Percentiles rank a stretch among this genome's conserved stretches.
These are phyloP conservation scores for Emys orbicularis DNA, from an alignment of 2,797 vertebrate genomes.

Conservation along the genomic window DNA sequence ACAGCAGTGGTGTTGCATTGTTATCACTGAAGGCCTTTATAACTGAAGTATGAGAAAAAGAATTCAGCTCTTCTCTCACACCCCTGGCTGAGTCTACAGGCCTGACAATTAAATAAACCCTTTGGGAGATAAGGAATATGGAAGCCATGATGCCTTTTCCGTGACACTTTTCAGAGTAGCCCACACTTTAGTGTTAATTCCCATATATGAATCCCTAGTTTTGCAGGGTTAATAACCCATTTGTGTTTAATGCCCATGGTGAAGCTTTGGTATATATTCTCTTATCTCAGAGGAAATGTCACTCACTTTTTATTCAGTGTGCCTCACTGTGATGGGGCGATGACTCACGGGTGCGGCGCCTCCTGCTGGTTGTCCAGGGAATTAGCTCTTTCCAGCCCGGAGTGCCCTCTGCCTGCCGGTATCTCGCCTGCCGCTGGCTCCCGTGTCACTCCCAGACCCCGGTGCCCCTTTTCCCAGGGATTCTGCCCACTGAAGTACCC, in stretches of 20 bases:
- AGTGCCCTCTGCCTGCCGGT: too few relatives aligned
- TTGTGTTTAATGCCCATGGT: background rate
- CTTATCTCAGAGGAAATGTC: background rate
- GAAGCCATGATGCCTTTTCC: background rate
- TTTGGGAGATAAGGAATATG: background rate
- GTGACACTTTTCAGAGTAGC: background rate
- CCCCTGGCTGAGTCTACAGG: background rate
- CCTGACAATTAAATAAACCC: background rate
- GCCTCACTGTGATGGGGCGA: background rate
- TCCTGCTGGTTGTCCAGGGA: too few relatives aligned
- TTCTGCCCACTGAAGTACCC: too few relatives aligned
- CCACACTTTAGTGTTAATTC: background rate
- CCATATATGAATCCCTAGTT: background rate
- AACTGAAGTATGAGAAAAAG: background rate
- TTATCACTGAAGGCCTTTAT: background rate
- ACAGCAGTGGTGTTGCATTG: background rate
- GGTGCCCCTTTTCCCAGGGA: too few relatives aligned
- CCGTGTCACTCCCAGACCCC: too few relatives aligned
- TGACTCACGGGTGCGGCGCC: too few relatives aligned
- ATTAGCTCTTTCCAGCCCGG: too few relatives aligned
- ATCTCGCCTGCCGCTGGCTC: too few relatives aligned
- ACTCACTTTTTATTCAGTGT: background rate
- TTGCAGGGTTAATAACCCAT: constrained; percentile 45
- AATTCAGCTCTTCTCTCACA: background rate
- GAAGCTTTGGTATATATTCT: background rate